Evolutionary conservation across 1,140 invertebrate genomes (phyloP), one percentile per base, ranked within the genome.

Genomic region (Trichonephila inaurata): DNA sequence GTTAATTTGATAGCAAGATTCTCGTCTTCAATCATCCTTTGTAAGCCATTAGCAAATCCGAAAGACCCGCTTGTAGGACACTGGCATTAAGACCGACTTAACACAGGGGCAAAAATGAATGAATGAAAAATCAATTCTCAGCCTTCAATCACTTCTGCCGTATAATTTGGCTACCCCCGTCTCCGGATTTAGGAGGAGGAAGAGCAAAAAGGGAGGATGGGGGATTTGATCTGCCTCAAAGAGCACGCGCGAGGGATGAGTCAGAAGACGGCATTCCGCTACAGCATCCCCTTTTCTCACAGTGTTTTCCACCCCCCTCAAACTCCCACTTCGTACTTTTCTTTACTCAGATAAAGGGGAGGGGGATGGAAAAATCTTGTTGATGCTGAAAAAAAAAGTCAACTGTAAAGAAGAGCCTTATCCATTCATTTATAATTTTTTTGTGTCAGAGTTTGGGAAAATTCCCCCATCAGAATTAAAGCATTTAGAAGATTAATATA

Each of bases 251-350:
- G 16, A 66, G 33, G 60, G 72, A 91, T 91, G 89, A 91, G 58
- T 91, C 89, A 91, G 72, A 83, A 61, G 72, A 77, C 51, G n/a
- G 77, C 89, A 91, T 91, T 91, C 89, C 89, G 24, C 69, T 62
- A 82, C 89, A 77, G 24, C 28, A 66, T 62, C 51, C 66, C n/a
- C 64, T 60, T 24, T 89, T 69, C 69, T 66, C 88, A 58, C 88
- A 89, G 14, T 66, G 14, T 62, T 21, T 64, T 21, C 72, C 16
- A 18, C 69, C 69, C 28, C 24, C 33, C n/a, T 28, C 66, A 10
- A 19, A 60, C 60, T n/a, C 21, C 40, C 19, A 28, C 8, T 33
- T 44, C 21, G 8, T 33, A 21, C 51, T 14, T 28, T 88, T 61
- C 24, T 21, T 88, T 88, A 24, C 28, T 24, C 24, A 61, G 86